Base-by-base conservation (phyloP, 2,797 vertebrate genomes). In the Paratrypauchen microcephalus region DNA sequence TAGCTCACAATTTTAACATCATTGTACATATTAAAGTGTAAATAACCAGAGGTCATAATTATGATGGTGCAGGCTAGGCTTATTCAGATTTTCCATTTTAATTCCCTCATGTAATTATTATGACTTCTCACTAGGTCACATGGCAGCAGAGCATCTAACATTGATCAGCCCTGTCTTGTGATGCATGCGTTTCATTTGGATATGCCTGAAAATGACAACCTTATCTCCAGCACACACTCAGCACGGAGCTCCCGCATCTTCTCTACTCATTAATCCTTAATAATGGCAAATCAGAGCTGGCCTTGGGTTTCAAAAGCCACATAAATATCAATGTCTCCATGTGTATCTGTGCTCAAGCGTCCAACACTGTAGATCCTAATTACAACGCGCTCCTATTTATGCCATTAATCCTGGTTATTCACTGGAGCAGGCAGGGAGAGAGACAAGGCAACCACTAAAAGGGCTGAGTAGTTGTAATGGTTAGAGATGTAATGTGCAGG, bases 261-360 rank as follows among this genome's bases (percentile, higher is more conserved):
- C 67, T 85, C n/a, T 15, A 81, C 87, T 89, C 79, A 88, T 86
- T 69, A 85, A 85, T 87, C 74, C 68, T 81, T 85, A 87, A 90
- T 80, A 89, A 84, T 69, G 70, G 66, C 58, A 74, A 78, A 87
- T 76, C 73, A 75, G 72, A 78, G 85, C 59, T 68, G 77, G 74
- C 76, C 74, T 71, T 63, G 52, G 76, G 74, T 77, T 81, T 81
- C 69, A 83, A 75, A 86, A 84, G 80, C 18, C 71, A 77, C 81
- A 88, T 81, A 89, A 89, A 88, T 83, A 86, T 88, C 70, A 76
- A 83, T 88, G 84, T 89, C 60, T 76, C 68, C 24, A 32, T 69
- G 74, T 63, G 45, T 70, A 71, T 30, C 65, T 24, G 45, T 30
- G 58, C 75, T 86, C 57, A 73, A 66, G 63, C 65, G 63, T 32